These are phyloP conservation scores for Trisateles emortualis DNA, from an alignment of 2,888 invertebrate species.

Conservation along the genomic window DNA sequence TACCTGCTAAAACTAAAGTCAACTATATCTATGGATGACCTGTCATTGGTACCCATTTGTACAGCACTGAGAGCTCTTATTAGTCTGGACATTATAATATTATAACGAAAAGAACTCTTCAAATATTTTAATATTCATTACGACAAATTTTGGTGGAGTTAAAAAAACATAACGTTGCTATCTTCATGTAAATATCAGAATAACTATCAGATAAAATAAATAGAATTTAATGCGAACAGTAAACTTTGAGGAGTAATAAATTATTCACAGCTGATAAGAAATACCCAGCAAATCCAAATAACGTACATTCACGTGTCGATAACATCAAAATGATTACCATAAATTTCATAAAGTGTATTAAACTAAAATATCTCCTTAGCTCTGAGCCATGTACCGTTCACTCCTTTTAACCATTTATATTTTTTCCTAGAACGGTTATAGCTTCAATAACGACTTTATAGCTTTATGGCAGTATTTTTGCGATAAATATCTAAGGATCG, in stretches of 20 bases:
- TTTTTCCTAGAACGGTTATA: slow-evolving; percentile 14
- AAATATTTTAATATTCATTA: too few species aligned
- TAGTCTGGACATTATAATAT: too few species aligned
- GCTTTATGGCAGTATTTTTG: neutral
- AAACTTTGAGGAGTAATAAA: slow-evolving; percentile 2
- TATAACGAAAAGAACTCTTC: too few species aligned
- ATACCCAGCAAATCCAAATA: slow-evolving; percentile 12
- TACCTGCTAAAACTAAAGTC: too few species aligned
- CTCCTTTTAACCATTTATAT: neutral
- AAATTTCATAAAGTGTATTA: slow-evolving; percentile 24
- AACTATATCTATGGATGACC: too few species aligned
- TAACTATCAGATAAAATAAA: neutral
- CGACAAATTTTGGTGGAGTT: too few species aligned
- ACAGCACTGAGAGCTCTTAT: too few species aligned
- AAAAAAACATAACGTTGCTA: too few species aligned
- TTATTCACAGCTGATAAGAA: slow-evolving; percentile 7
- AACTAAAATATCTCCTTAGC: slow-evolving; percentile 16
- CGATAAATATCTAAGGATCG: neutral
- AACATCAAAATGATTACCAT: slow-evolving; percentile 30
- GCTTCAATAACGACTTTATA: slow-evolving; percentile 10
- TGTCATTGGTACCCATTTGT: too few species aligned
- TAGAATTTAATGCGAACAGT: neutral
- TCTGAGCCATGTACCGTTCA: slow-evolving; percentile 12
- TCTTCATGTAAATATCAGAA: too few species aligned
- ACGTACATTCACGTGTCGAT: slow-evolving; percentile 11